Percentiles rank a stretch among this genome's conserved stretches.
phyloP scores from a whole-genome alignment of 2,888 invertebrate genomes.

The Listrodromus nycthemerus region DNA sequence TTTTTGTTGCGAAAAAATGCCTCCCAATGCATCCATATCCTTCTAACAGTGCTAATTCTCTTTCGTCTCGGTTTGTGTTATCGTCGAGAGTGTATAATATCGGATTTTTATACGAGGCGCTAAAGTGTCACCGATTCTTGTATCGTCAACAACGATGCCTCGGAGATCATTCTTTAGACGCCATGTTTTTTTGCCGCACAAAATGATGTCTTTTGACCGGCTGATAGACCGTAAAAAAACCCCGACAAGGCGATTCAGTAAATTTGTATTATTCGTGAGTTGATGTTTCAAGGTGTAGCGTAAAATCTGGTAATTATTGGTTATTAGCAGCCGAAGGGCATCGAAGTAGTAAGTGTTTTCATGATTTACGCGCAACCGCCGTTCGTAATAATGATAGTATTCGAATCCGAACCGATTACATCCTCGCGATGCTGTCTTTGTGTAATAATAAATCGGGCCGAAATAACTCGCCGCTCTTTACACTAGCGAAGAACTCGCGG shows the following conservation, averaged over 20 bases:
- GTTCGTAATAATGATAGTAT: background rate
- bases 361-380: background rate
- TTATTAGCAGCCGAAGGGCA: background rate
- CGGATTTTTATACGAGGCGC: background rate
- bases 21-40: background rate
- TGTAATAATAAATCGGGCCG: background rate
- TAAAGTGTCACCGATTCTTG: background rate
- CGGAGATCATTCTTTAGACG: too few species aligned
- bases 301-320: too few species aligned
- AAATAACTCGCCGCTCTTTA: constrained; percentile 15
- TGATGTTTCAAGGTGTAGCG: too few species aligned
- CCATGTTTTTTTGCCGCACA: too few species aligned
- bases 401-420: background rate
- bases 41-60: background rate
- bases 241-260: too few species aligned
- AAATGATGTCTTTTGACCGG: too few species aligned
- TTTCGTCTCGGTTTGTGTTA: background rate
- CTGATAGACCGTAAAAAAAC: too few species aligned
- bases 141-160: background rate
- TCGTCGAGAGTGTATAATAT: background rate
- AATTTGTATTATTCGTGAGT: too few species aligned
- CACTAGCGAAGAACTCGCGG: constrained; percentile 37
- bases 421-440: background rate
- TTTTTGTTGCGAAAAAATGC: background rate
- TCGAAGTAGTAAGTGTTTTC: background rate